Evolutionary conservation across 1,140 invertebrate genomes (phyloP).

Genomic region (Lordiphosa mommai): DNA sequence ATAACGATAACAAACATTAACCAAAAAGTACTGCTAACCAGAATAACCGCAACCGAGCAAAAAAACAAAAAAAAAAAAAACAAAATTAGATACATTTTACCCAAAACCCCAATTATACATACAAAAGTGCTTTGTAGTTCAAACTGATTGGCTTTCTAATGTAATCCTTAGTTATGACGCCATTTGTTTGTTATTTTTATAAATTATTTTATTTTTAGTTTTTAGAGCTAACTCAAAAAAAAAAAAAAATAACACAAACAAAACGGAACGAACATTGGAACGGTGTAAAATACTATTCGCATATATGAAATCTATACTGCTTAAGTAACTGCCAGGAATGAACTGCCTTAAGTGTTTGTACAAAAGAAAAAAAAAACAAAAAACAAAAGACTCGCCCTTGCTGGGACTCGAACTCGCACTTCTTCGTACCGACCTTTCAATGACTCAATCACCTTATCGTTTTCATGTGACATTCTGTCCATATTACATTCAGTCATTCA

Average conservation of each 20-base stretch:
- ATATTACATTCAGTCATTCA: constrained; percentile 9
- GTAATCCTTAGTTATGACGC: constrained; percentile 20
- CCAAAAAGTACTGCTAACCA: background rate
- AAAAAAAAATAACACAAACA: background rate
- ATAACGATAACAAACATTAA: constrained; percentile 20
- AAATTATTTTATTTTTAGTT: constrained; percentile 15
- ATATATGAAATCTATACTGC: constrained; percentile 13
- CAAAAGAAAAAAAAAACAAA: too few species aligned
- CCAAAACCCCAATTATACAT: constrained; percentile 8
- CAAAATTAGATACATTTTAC: constrained; percentile 15
- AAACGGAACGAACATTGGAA: background rate
- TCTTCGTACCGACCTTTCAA: too few species aligned
- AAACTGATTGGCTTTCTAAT: constrained; percentile 57
- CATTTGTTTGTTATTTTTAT: constrained; percentile 11
- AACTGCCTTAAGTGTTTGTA: constrained; percentile 1
- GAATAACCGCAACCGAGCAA: background rate
- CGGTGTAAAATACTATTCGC: too few species aligned
- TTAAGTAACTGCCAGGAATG: constrained; percentile 24
- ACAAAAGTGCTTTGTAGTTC: constrained; percentile 61
- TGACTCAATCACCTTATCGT: too few species aligned
- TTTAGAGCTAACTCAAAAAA: background rate
- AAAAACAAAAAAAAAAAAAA: background rate
- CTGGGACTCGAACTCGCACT: too few species aligned
- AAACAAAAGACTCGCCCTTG: too few species aligned
- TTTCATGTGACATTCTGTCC: too few species aligned